These are phyloP conservation scores for Drosophila kuntzei DNA, from an alignment of 2,888 invertebrate genomes.

Conservation along the genomic window DNA sequence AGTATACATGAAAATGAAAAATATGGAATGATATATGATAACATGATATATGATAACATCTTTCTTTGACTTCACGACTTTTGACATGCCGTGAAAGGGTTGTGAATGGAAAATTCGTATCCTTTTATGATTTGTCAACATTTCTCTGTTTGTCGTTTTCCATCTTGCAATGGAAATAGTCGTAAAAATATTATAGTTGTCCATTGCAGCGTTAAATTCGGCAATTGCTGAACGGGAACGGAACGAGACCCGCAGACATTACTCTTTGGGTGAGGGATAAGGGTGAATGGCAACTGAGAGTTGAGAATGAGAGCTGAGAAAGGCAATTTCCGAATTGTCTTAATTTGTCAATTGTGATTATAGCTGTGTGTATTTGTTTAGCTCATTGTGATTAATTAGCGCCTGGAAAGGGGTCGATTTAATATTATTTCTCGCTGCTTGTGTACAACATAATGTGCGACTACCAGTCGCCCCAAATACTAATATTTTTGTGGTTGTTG, in stretches of 20 bases:
- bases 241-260: slow-evolving; percentile 39
- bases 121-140: slow-evolving; percentile 75
- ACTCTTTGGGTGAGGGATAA: slow-evolving; percentile 13
- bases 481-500: slow-evolving; percentile 4
- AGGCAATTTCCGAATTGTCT: slow-evolving; percentile 51
- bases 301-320: slow-evolving; percentile 14
- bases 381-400: slow-evolving; percentile 70
- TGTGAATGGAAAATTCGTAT: slow-evolving; percentile 29
- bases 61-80: not conserved
- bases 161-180: slow-evolving; percentile 65
- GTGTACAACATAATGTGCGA: slow-evolving; percentile 27
- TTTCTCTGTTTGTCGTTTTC: slow-evolving; percentile 42
- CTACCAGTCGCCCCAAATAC: slow-evolving; percentile 18
- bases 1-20: not conserved
- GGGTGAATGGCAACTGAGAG: slow-evolving; percentile 15
- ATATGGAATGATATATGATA: not conserved
- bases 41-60: not conserved
- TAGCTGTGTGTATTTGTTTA: slow-evolving; percentile 61
- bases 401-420: slow-evolving; percentile 37
- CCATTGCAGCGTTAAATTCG: slow-evolving; percentile 83
- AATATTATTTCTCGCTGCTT: slow-evolving; percentile 15
- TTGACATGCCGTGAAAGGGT: slow-evolving; percentile 14
- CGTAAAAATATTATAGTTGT: slow-evolving; percentile 83
- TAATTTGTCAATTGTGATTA: slow-evolving; percentile 63
- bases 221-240: slow-evolving; percentile 58